A percentile compares a stretch with the other conserved stretches of the same genome.
Conservation (phyloP, 2,797 vertebrate genomes). For the Odontamblyopus lacepedii region DNA sequence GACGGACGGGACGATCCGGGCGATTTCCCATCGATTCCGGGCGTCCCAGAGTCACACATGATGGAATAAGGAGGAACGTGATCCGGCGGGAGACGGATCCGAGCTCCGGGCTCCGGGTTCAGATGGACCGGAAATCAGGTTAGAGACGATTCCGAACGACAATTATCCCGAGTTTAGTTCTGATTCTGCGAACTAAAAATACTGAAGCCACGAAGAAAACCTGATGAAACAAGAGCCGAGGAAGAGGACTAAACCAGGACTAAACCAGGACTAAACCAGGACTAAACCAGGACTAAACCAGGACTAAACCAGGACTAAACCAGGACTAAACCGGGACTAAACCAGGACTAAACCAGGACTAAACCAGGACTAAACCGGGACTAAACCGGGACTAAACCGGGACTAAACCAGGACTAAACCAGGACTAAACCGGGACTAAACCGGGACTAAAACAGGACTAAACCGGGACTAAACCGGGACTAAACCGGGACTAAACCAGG, state of each 20-base stretch:
- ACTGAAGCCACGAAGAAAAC: no score
- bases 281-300: neutral
- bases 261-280: neutral
- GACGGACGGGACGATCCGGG: no score
- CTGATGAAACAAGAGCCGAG: no score
- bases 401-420: neutral
- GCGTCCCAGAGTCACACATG: no score
- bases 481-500: neutral
- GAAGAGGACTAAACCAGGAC: neutral
- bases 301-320: neutral
- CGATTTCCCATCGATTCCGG: no score
- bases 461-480: neutral
- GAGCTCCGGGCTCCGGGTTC: no score
- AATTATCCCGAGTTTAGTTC: no score
- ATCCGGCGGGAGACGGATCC: no score
- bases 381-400: neutral
- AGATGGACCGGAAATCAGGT: no score
- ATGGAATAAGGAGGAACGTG: no score
- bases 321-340: conserved; percentile 1
- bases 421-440: neutral
- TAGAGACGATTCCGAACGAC: no score
- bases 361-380: neutral
- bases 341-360: neutral
- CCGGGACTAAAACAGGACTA: neutral
- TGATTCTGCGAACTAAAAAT: no score